Conservation (phyloP, 2,113 vertebrate genomes). For the Peromyscus maniculatus region DNA sequence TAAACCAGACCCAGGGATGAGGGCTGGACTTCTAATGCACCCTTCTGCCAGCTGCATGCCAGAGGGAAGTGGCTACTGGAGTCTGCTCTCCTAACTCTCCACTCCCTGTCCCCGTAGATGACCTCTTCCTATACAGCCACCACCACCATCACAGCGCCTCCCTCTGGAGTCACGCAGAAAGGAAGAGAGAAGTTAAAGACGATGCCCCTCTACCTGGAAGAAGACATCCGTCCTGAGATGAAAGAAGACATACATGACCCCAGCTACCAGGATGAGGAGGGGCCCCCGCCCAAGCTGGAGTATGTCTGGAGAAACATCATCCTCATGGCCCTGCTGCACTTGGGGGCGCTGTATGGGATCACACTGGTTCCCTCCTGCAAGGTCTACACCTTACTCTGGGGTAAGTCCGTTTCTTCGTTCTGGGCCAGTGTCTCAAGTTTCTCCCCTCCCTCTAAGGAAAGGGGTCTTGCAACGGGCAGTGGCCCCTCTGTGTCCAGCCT, state of each 20-base stretch:
- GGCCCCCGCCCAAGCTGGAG: conserved; percentile 89
- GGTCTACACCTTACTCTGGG: conserved; percentile 90
- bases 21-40: background rate
- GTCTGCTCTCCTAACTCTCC: background rate
- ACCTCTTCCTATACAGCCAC: background rate
- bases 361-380: conserved; percentile 88
- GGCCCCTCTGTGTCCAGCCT: background rate
- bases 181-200: conserved; percentile 74
- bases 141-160: conserved; percentile 69
- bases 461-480: background rate
- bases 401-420: conserved; percentile 87
- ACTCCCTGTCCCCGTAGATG: background rate
- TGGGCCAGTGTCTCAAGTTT: background rate
- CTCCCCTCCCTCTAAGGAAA: background rate
- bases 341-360: conserved; percentile 88
- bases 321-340: conserved; percentile 93
- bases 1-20: background rate
- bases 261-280: conserved; percentile 92
- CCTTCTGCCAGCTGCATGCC: too few relatives aligned
- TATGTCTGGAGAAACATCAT: conserved; percentile 97
- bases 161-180: conserved; percentile 79
- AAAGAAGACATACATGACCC: conserved; percentile 92
- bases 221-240: conserved; percentile 83
- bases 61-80: background rate
- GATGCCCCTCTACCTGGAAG: conserved; percentile 66